Evolutionary conservation across 2,797 vertebrate genomes (phyloP).

Genomic region (Gallinago stenura): DNA sequence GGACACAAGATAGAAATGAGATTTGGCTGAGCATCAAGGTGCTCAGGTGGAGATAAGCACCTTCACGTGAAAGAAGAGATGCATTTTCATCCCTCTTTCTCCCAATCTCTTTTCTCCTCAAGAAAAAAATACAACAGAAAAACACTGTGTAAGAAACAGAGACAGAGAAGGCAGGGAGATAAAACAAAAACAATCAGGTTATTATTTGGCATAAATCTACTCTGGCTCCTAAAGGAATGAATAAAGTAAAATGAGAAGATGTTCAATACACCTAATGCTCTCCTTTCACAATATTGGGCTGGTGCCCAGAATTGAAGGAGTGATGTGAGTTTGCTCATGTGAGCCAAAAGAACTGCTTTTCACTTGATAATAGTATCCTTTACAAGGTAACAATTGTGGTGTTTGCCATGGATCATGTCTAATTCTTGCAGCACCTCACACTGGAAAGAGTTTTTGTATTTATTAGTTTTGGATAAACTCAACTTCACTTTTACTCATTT

Average conservation of each 20-base stretch:
- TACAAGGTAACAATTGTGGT: background rate
- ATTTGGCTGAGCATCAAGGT: background rate
- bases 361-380: background rate
- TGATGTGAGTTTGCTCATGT: background rate
- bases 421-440: background rate
- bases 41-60: background rate
- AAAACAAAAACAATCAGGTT: background rate
- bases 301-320: slow-evolving; percentile 15
- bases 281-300: slow-evolving; percentile 20
- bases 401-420: background rate
- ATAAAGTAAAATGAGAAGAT: background rate
- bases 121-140: background rate
- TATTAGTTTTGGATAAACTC: background rate
- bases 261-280: background rate
- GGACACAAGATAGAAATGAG: background rate
- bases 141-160: background rate
- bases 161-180: background rate
- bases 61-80: background rate
- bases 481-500: background rate
- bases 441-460: background rate
- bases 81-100: background rate
- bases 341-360: slow-evolving; percentile 22
- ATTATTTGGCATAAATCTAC: slow-evolving; percentile 5
- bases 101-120: background rate
- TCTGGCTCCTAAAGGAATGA: background rate